Conservation (phyloP, 2,888 invertebrate genomes). For the Ametastegia equiseti region DNA sequence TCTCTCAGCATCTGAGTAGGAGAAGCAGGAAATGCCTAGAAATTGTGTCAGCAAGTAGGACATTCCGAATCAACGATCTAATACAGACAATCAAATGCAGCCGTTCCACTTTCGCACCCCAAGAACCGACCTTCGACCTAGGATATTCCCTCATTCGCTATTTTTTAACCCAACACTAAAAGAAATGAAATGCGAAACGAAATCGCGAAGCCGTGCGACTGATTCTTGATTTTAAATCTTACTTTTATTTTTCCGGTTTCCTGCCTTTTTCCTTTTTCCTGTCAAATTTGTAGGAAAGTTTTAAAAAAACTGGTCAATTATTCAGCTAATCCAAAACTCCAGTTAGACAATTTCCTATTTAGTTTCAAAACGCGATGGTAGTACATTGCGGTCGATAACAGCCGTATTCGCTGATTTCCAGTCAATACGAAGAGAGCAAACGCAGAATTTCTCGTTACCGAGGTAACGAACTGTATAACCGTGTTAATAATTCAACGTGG, state of each 20-base stretch:
- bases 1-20: not conserved
- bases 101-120: conserved; percentile 8
- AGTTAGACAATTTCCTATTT: not conserved
- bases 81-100: conserved; percentile 8
- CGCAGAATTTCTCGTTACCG: not conserved
- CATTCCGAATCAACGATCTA: conserved; percentile 30
- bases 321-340: too few species aligned
- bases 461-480: not conserved
- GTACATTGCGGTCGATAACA: not conserved
- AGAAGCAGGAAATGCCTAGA: not conserved
- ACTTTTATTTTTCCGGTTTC: not conserved
- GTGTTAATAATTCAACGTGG: not conserved
- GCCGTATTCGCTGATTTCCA: not conserved
- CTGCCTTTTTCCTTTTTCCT: not conserved
- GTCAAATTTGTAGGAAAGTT: too few species aligned
- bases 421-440: not conserved
- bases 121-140: not conserved
- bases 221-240: not conserved
- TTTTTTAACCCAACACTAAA: not conserved
- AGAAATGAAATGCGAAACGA: not conserved
- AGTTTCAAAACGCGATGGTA: not conserved
- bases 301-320: too few species aligned
- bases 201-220: not conserved
- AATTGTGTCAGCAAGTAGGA: conserved; percentile 37
- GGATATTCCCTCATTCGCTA: not conserved